Conservation (phyloP, 2,888 invertebrate genomes). For the Drosophila mimetica region DNA sequence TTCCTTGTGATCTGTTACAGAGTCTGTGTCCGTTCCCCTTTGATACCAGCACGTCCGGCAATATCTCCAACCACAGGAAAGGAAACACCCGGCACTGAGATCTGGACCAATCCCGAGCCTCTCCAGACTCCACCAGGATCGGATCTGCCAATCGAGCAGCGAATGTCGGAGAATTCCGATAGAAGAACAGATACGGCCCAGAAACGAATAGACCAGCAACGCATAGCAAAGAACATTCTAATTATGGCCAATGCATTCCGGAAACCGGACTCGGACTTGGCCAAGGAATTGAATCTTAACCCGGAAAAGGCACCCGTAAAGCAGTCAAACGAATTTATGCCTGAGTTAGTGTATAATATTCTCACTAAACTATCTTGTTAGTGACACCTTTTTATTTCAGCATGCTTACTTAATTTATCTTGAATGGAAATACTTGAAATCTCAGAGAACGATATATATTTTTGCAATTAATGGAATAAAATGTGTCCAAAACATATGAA, state of each 20-base stretch:
- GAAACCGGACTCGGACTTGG: constrained; percentile 47
- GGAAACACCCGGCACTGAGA: constrained; percentile 85
- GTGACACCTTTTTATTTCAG: not conserved
- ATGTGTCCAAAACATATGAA: not conserved
- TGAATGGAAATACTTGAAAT: not conserved
- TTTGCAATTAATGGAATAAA: constrained; percentile 26
- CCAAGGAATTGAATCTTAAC: constrained; percentile 46
- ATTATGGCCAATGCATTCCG: constrained; percentile 81
- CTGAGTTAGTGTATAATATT: constrained; percentile 32
- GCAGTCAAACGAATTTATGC: constrained; percentile 40
- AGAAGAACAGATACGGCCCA: constrained; percentile 88
- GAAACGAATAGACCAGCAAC: constrained; percentile 87
- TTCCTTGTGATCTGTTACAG: constrained; percentile 82
- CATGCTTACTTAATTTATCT: constrained; percentile 41
- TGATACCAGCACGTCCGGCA: constrained; percentile 91
- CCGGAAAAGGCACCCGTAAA: constrained; percentile 25
- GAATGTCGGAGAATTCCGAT: constrained; percentile 82
- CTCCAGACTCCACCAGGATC: constrained; percentile 20
- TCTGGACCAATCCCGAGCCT: constrained; percentile 90
- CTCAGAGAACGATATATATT: constrained; percentile 28
- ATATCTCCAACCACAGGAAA: constrained; percentile 87
- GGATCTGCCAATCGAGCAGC: constrained; percentile 73
- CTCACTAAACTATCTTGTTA: fast-evolving
- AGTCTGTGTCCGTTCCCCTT: constrained; percentile 92
- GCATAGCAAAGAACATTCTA: constrained; percentile 86